Evolutionary conservation across 2,888 invertebrate genomes (phyloP).

Genomic region (Lasioglossum figueresi): DNA sequence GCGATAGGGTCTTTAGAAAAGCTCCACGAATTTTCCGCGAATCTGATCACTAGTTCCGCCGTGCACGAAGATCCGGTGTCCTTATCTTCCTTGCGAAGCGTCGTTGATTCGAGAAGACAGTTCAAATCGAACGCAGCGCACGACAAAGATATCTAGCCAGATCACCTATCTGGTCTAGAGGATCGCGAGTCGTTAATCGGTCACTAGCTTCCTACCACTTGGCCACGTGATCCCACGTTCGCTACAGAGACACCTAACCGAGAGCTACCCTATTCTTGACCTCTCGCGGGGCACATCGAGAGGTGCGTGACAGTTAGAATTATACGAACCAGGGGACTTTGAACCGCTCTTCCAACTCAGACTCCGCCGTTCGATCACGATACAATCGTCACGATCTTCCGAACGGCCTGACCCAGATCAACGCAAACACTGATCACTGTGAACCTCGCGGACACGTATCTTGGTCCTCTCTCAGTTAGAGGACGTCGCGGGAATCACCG

Average conservation of each 20-base stretch:
- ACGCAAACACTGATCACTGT: conserved; percentile 41
- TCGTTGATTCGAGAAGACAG: conserved; percentile 26
- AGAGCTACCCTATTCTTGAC: conserved; percentile 16
- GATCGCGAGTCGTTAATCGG: conserved; percentile 22
- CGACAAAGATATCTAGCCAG: conserved; percentile 15
- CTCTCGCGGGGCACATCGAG: conserved; percentile 31
- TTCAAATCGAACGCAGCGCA: neutral
- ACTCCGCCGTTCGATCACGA: conserved; percentile 33
- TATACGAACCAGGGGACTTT: conserved; percentile 66
- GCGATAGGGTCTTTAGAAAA: conserved; percentile 1
- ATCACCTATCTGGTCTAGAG: neutral
- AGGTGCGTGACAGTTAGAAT: conserved; percentile 48
- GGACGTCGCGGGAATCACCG: conserved; percentile 21
- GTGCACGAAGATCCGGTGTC: conserved; percentile 23
- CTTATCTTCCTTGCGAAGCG: conserved; percentile 4
- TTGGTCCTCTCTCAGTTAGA: neutral
- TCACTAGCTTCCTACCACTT: conserved; percentile 37
- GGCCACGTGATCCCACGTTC: conserved; percentile 48
- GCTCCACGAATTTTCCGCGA: neutral
- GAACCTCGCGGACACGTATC: conserved; percentile 54
- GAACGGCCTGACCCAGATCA: conserved; percentile 7
- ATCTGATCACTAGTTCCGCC: conserved; percentile 17
- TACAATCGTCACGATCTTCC: conserved; percentile 32
- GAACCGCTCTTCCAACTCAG: conserved; percentile 44
- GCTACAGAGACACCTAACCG: conserved; percentile 39